These are phyloP conservation scores for Otis tarda DNA, from an alignment of 2,113 vertebrate genomes.

Conservation along the genomic window DNA sequence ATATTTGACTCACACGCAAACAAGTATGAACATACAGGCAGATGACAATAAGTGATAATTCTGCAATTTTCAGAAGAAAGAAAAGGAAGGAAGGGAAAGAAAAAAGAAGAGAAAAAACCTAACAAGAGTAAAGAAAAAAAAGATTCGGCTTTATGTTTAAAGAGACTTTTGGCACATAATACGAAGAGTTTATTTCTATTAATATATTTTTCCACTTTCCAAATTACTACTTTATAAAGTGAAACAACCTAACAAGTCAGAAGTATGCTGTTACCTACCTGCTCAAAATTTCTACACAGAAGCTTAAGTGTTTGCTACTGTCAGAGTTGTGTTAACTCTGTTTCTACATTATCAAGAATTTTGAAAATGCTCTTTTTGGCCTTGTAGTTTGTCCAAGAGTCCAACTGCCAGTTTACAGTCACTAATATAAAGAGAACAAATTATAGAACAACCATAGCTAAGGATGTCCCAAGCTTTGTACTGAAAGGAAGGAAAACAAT, in stretches of 20 bases:
- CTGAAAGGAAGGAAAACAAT: neutral
- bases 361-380: neutral
- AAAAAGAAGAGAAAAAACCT: neutral
- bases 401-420: neutral
- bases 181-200: slow-evolving; percentile 1
- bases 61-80: slow-evolving; percentile 36
- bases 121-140: neutral
- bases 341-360: neutral
- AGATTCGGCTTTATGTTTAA: neutral
- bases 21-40: slow-evolving; percentile 49
- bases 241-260: neutral
- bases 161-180: neutral
- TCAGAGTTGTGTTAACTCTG: neutral
- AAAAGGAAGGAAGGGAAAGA: neutral
- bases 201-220: slow-evolving; percentile 40
- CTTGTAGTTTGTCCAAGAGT: neutral
- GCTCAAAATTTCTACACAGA: neutral
- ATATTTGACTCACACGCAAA: slow-evolving; percentile 43
- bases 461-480: neutral
- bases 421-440: neutral
- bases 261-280: neutral
- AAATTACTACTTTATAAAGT: neutral
- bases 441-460: neutral
- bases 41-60: slow-evolving; percentile 59
- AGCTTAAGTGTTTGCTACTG: neutral